Base-by-base conservation (phyloP, 2,888 invertebrate genomes). In the Malacosoma neustria region DNA sequence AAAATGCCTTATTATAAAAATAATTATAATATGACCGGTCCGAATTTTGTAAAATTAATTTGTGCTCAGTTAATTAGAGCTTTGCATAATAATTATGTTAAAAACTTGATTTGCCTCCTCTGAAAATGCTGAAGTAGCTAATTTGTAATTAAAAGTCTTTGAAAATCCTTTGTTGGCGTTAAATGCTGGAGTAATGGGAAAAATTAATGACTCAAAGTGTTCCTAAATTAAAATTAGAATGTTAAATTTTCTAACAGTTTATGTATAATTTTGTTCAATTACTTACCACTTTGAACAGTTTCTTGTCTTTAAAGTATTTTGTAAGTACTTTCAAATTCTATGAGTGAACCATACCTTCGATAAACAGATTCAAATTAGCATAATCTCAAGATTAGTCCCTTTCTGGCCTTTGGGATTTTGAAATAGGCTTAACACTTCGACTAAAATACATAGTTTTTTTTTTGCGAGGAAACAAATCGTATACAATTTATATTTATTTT, bases 71-170 rank as follows among this genome's bases (percentile, higher is more conserved):
- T 71, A 73, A 72, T 74, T 72, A 72, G 9, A 65, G 71, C 70
- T 80, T 81, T 79, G 72, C 77, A 80, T 80, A 76, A 65, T 72
- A 66, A 72, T 69, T 65, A 58, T 58, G 52, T 57, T 42, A 59
- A 69, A 67, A 63, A 55, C 51, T 55, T 68, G 67, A 66, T 69
- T 72, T 64, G 46, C 51, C 50, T 54, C 54, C 47, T 57, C 36
- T 36, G 45, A 50, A 64, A 63, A 68, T 62, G 75, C 73, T 53
- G 66, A 64, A 53, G 61, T 67, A 62, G 51, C 63, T 64, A 66
- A 75, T 73, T 74, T 73, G 61, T 66, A 71, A 75, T 75, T 71
- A 72, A 69, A 72, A 74, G 58, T 63, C 59, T 63, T 68, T 55
- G 46, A 22, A 59, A 69, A 71, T 63, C 59, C 68, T 69, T 76